Evolutionary conservation across 2,797 vertebrate genomes (phyloP), one percentile per base, ranked within the genome.

Genomic region (Megalops cyprinoides): DNA sequence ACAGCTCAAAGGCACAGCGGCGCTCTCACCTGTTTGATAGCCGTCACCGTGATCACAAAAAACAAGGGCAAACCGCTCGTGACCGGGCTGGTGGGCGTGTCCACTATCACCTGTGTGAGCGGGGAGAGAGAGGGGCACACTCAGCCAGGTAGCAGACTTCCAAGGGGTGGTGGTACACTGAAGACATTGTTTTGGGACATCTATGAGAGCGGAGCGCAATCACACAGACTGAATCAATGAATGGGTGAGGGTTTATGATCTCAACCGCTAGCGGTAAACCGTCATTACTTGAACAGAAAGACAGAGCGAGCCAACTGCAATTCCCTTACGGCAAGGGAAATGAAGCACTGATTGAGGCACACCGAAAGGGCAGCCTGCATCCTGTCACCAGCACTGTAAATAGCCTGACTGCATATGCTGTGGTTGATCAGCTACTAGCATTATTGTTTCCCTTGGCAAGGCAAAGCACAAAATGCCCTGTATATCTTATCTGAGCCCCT

Each of bases 21-120:
- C 1, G 51, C 3, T 6, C 91, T 92, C 94, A 99, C 98, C 97
- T 99, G 98, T 91, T 99, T 99, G 86, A 99, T 95, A 79, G 98
- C 98, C 10, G 98, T 99, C 85, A 99, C 97, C 80, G 97, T 98
- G 90, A 99, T 99, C 84, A 99, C 98, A 91, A 99, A 99, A 93
- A 99, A 99, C 88, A 99, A 96, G 0, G 98, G 98, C 89, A 99
- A 96, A 89, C 98, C 98, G 73, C 98, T 99, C 85, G 98, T 99
- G 88, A 99, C 96, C 0, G 98, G 98, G 91, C 98, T 99, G 88
- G 98, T 99, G 28, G 98, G 98, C 75, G 98, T 99, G 87, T 99
- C 98, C 90, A 99, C 98, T 87, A 98, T 99, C 88, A 99, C 97
- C 98, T 99, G 83, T 12, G 48, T 37, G 71, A 12, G 39, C 31